A percentile compares a stretch with the other conserved stretches of the same genome.
Evolutionary conservation across 2,888 invertebrate genomes (phyloP).

Genomic region (Argyra leucocephala): DNA sequence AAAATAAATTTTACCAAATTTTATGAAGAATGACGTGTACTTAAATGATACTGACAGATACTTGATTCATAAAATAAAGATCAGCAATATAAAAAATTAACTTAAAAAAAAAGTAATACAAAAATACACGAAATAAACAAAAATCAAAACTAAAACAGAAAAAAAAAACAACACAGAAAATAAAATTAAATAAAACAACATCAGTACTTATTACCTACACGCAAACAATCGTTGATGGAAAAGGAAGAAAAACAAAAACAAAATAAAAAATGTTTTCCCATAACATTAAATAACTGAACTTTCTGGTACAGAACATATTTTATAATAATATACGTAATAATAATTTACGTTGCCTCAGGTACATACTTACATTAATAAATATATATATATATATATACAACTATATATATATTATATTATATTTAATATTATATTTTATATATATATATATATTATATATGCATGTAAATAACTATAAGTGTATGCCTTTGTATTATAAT

Average conservation of each 20-base stretch:
- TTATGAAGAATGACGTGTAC: background rate
- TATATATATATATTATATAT: too few species aligned
- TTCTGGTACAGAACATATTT: background rate
- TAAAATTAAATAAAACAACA: background rate
- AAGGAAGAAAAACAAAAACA: too few species aligned
- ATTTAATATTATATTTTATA: too few species aligned
- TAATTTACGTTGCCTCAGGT: conserved; percentile 3
- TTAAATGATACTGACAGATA: conserved; percentile 4
- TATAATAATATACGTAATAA: conserved; percentile 1
- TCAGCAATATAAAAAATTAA: background rate
- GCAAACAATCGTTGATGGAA: background rate
- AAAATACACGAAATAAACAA: background rate
- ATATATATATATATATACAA: background rate
- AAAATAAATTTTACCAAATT: background rate
- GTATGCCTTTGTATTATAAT: background rate
- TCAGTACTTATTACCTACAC: background rate
- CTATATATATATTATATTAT: background rate
- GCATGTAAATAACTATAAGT: background rate
- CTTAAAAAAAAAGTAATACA: background rate
- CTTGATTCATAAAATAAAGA: conserved; percentile 4
- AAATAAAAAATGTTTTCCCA: background rate
- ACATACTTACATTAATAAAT: background rate
- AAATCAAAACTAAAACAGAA: too few species aligned
- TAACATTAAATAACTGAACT: background rate
- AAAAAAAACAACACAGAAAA: too few species aligned